Base-by-base conservation (phyloP, 1,140 invertebrate genomes). In the Ctenoplectra terminalis region DNA sequence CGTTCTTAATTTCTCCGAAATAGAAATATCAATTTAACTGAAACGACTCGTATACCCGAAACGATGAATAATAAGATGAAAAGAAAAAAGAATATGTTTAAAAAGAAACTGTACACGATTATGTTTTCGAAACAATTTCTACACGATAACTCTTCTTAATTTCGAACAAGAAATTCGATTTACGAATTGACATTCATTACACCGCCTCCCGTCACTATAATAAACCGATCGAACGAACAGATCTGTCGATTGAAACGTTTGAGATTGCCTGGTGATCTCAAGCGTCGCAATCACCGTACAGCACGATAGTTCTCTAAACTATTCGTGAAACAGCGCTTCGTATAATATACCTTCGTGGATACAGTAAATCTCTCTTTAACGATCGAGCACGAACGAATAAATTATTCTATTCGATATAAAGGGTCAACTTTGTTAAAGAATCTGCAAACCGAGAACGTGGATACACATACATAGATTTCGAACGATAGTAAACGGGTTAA, bases 111-210 rank as follows among this genome's bases (percentile, higher is more conserved):
- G 0, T 67, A 29, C 17, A 67, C 26, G 64, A 26, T 46, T 29
- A 48, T 20, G 20, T 8, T 48, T 34, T 5, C 34, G n/a, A 13
- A 80, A 78, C 40, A 48, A 23, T n/a, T 29, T 9, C 9, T 69
- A 29, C 29, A 46, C 11, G 15, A 40, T 54, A 46, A 64, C 43
- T 23, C 20, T 26, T 43, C 46, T 73, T 54, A 54, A 73, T 73
- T 29, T 34, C 46, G 34, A 73, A 43, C 29, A 43, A 34, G 69
- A 73, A 73, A 64, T 80, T 80, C 77, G 77, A 80, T 63, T 61
- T 73, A 64, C 46, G 48, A 80, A 80, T 80, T 80, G 77, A 80
- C 77, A 80, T 73, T 54, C 46, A 63, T 73, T 54, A 50, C 23
- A 64, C 40, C 26, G 54, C 29, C n/a, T n/a, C 23, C 40, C 26